Percentiles rank a stretch among this genome's conserved stretches.
Conservation (phyloP, 2,113 vertebrate species). For the Leucopsar rothschildi region DNA sequence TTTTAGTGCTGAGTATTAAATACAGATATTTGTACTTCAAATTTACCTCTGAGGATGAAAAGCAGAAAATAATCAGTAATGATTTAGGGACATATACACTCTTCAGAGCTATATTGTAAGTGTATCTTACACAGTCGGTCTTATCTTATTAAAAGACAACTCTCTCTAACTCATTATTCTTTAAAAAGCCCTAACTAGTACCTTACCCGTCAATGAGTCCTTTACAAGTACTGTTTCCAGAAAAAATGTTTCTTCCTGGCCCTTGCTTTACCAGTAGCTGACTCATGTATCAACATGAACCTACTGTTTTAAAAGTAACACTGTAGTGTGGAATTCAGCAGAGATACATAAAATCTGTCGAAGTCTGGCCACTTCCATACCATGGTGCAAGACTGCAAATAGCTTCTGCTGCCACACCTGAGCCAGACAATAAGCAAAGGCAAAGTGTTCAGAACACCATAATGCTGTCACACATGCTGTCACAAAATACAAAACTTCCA, state of each 20-base stretch:
- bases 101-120: background rate
- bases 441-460: background rate
- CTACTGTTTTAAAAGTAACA: background rate
- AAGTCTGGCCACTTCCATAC: background rate
- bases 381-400: background rate
- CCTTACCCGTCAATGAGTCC: background rate
- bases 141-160: background rate
- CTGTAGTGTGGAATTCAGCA: background rate
- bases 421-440: background rate
- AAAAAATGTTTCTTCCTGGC: background rate
- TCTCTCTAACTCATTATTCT: background rate
- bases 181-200: background rate
- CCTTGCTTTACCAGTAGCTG: background rate
- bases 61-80: background rate
- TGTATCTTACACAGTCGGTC: background rate
- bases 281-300: accelerated
- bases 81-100: background rate
- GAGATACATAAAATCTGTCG: background rate
- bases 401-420: background rate
- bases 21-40: background rate
- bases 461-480: background rate
- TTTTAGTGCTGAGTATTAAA: background rate
- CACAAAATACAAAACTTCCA: background rate
- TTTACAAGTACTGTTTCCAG: background rate
- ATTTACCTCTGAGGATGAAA: background rate